phyloP scores from a whole-genome alignment of 2,797 vertebrate genomes.

The Echiichthys vipera region DNA sequence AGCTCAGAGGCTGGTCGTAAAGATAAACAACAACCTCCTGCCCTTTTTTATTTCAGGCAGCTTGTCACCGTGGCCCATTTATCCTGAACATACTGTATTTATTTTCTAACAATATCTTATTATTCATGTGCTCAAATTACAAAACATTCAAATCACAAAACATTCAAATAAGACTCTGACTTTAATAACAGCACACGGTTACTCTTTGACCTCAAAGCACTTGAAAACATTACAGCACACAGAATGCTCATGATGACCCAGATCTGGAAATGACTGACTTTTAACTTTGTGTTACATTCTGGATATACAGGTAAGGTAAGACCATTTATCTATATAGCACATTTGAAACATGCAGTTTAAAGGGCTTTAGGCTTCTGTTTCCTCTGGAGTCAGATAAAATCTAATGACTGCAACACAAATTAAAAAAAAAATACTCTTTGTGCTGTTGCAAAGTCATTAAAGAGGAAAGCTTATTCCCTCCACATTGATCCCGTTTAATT shows the following conservation, averaged over 20 bases:
- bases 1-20: background rate
- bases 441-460: background rate
- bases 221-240: background rate
- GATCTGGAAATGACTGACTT: background rate
- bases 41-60: background rate
- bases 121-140: background rate
- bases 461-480: background rate
- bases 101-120: background rate
- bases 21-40: constrained; percentile 14
- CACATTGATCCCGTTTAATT: background rate
- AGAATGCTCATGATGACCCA: background rate
- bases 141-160: background rate
- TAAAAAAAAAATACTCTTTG: background rate
- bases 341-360: background rate
- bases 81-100: background rate
- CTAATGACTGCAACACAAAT: background rate
- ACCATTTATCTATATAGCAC: background rate
- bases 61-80: background rate
- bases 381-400: background rate
- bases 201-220: background rate
- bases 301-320: background rate
- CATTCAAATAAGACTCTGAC: background rate
- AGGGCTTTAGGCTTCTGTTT: no score
- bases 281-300: background rate
- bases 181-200: background rate